A percentile compares a stretch with the other conserved stretches of the same genome.
phyloP scores from a whole-genome alignment of 2,797 vertebrate species.

The Antennarius maculatus region DNA sequence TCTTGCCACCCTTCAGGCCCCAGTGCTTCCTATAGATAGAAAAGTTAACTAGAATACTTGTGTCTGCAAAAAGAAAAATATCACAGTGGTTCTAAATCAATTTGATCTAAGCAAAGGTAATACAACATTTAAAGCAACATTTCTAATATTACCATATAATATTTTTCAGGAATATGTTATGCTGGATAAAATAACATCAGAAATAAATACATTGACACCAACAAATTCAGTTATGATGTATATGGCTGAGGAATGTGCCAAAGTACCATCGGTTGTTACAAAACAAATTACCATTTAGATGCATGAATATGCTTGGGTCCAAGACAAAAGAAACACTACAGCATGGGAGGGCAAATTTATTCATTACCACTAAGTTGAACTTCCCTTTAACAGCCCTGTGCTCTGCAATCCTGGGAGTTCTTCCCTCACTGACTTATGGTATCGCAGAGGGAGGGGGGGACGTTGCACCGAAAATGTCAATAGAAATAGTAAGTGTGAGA shows the following conservation, averaged over 20 bases:
- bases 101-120: slow-evolving; percentile 6
- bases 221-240: slow-evolving; percentile 48
- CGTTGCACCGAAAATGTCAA: slow-evolving; percentile 99
- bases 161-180: slow-evolving; percentile 10
- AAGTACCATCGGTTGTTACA: slow-evolving; percentile 38
- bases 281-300: slow-evolving; percentile 73
- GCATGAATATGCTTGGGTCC: slow-evolving; percentile 71
- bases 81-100: slow-evolving; percentile 3
- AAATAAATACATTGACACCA: slow-evolving; percentile 37
- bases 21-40: slow-evolving; percentile 53
- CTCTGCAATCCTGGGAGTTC: slow-evolving; percentile 91
- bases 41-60: slow-evolving; percentile 60
- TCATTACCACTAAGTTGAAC: slow-evolving; percentile 97
- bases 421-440: slow-evolving; percentile 98
- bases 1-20: slow-evolving; percentile 63
- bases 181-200: slow-evolving; percentile 8
- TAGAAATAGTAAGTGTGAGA: slow-evolving; percentile 99
- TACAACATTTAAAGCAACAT: slow-evolving; percentile 20
- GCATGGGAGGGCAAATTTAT: slow-evolving; percentile 95
- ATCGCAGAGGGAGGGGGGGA: slow-evolving; percentile 82
- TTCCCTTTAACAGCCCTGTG: slow-evolving; percentile 96
- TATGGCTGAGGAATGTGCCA: slow-evolving; percentile 38
- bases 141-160: slow-evolving; percentile 21
- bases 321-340: slow-evolving; percentile 89
- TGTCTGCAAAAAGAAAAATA: slow-evolving; percentile 57